Evolutionary conservation across 2,888 invertebrate genomes (phyloP).

Genomic region (Sarcophaga variegata): DNA sequence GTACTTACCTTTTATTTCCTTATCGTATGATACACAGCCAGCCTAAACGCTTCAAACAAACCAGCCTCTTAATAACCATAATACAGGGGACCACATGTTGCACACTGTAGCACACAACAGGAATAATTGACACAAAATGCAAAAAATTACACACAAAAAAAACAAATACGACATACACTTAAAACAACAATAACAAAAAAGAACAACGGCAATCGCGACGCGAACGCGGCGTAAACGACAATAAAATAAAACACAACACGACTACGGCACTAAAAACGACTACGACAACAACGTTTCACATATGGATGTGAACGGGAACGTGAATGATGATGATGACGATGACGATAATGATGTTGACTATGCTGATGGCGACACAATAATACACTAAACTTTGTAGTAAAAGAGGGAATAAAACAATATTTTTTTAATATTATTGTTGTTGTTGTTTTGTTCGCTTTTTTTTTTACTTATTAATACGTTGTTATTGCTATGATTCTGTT

Average conservation of each 20-base stretch:
- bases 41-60: not conserved
- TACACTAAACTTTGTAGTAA: slow-evolving; percentile 48
- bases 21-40: too few species aligned
- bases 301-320: not conserved
- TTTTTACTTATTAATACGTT: not conserved
- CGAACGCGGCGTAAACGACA: slow-evolving; percentile 45
- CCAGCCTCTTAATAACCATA: not conserved
- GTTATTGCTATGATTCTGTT: not conserved
- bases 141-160: slow-evolving; percentile 25
- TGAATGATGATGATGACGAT: slow-evolving; percentile 24
- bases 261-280: slow-evolving; percentile 37
- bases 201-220: slow-evolving; percentile 12
- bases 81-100: slow-evolving; percentile 1
- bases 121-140: slow-evolving; percentile 56
- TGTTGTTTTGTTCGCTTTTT: slow-evolving; percentile 30
- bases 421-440: slow-evolving; percentile 35
- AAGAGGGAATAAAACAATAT: not conserved
- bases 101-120: slow-evolving; percentile 37
- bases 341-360: slow-evolving; percentile 20
- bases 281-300: slow-evolving; percentile 64
- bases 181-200: slow-evolving; percentile 8
- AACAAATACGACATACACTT: not conserved
- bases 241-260: slow-evolving; percentile 33
- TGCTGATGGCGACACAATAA: slow-evolving; percentile 50
- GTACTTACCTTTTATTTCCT: too few species aligned